Percentiles rank a stretch among this genome's conserved stretches.
These are phyloP conservation scores for Craseonycteris thonglongyai DNA, from an alignment of 2,113 vertebrate species.

Conservation along the genomic window DNA sequence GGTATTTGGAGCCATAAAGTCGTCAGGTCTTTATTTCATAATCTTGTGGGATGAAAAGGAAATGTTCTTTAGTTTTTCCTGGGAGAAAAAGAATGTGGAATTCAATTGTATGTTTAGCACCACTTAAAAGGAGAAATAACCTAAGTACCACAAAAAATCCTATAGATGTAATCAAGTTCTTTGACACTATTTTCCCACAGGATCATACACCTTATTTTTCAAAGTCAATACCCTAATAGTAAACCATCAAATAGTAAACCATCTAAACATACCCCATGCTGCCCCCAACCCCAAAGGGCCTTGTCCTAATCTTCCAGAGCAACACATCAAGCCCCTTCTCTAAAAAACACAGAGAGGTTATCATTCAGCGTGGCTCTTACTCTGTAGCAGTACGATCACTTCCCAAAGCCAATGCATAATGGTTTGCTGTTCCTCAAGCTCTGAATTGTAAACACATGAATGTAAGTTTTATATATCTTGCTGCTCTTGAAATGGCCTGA, in stretches of 20 bases:
- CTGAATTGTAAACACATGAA: neutral
- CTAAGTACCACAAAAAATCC: neutral
- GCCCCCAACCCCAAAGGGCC: neutral
- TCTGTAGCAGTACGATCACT: neutral
- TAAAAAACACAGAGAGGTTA: neutral
- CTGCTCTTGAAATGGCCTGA: conserved; percentile 31
- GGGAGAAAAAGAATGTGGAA: neutral
- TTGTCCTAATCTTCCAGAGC: neutral
- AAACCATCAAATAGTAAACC: neutral
- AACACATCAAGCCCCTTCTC: neutral
- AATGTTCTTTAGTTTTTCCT: neutral
- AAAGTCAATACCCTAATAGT: neutral
- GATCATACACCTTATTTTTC: neutral
- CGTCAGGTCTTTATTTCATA: neutral
- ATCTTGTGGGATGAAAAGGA: neutral
- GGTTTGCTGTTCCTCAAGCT: neutral
- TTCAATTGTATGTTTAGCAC: neutral
- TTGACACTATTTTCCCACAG: neutral
- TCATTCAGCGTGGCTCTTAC: neutral
- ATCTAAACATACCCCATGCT: neutral
- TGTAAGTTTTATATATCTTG: neutral
- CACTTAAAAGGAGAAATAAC: conserved; percentile 14
- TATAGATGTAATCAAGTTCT: neutral
- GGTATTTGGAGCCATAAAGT: neutral
- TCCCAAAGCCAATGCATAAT: neutral